Percentiles rank a stretch among this genome's conserved stretches.
These are phyloP conservation scores for Ophion ellenae DNA, from an alignment of 2,888 invertebrate genomes.

Conservation along the genomic window DNA sequence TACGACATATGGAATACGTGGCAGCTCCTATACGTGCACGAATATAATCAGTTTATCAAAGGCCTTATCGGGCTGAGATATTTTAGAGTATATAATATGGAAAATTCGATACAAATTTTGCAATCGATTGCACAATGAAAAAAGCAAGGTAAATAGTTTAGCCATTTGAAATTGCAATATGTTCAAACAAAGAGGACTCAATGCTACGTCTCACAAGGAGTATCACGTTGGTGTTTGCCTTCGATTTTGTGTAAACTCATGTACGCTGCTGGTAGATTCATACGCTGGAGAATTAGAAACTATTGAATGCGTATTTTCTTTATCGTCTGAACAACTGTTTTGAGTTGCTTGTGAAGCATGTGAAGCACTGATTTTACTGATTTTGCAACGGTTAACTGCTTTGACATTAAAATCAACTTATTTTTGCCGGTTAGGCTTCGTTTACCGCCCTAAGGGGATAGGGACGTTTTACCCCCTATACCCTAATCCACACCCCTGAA, in stretches of 20 bases:
- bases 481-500: too few species aligned
- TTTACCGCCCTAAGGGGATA: too few species aligned
- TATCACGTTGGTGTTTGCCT: background rate
- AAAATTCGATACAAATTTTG: conserved; percentile 23
- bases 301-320: too few species aligned
- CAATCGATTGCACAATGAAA: background rate
- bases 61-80: conserved; percentile 42
- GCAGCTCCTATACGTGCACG: conserved; percentile 37
- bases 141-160: conserved; percentile 12
- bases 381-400: background rate
- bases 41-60: conserved; percentile 46
- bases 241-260: too few species aligned
- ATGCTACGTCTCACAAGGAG: background rate
- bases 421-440: too few species aligned
- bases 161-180: conserved; percentile 6
- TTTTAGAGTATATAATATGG: conserved; percentile 6
- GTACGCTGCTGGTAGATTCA: too few species aligned
- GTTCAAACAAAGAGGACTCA: background rate
- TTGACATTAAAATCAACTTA: background rate
- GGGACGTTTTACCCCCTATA: too few species aligned
- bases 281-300: too few species aligned
- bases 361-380: conserved; percentile 6
- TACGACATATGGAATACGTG: conserved; percentile 13
- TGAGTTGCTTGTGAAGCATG: background rate
- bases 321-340: background rate